Conservation (phyloP, 2,797 vertebrate genomes). For the Podarcis lilfordi region DNA sequence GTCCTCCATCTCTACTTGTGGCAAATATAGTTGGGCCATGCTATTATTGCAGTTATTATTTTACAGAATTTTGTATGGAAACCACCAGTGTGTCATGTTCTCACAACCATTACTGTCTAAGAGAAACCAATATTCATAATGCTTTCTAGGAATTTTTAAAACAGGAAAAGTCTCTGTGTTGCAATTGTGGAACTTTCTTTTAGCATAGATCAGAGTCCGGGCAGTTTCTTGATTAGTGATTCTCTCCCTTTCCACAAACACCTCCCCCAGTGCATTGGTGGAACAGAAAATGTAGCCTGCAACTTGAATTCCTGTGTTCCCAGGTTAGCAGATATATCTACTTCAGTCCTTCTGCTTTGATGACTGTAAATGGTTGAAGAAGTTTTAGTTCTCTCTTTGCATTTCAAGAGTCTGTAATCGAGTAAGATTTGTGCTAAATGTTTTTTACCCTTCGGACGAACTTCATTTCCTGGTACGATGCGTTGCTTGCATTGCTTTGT, state of each 20-base stretch:
- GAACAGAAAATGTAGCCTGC: background rate
- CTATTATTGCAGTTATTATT: slow-evolving; percentile 2
- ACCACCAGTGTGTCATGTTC: slow-evolving; percentile 19
- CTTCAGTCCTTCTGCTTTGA: background rate
- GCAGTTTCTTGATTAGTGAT: slow-evolving; percentile 16
- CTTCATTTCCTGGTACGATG: background rate
- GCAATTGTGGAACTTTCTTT: background rate
- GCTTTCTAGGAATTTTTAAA: background rate
- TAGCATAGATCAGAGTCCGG: background rate
- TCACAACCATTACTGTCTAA: background rate
- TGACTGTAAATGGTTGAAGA: background rate
- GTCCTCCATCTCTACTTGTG: slow-evolving; percentile 3
- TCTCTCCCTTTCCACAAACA: background rate
- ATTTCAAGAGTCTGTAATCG: background rate
- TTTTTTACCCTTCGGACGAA: background rate
- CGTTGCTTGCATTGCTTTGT: background rate
- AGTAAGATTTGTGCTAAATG: background rate
- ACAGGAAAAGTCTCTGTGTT: background rate
- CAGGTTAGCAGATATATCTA: background rate
- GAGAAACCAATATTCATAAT: slow-evolving; percentile 25
- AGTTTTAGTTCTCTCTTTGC: background rate
- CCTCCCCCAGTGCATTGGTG: background rate
- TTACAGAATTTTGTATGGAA: slow-evolving; percentile 6
- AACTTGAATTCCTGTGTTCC: background rate
- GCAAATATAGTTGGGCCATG: background rate